Conservation (phyloP, 2,888 invertebrate genomes). For the Itoplectis maculator region DNA sequence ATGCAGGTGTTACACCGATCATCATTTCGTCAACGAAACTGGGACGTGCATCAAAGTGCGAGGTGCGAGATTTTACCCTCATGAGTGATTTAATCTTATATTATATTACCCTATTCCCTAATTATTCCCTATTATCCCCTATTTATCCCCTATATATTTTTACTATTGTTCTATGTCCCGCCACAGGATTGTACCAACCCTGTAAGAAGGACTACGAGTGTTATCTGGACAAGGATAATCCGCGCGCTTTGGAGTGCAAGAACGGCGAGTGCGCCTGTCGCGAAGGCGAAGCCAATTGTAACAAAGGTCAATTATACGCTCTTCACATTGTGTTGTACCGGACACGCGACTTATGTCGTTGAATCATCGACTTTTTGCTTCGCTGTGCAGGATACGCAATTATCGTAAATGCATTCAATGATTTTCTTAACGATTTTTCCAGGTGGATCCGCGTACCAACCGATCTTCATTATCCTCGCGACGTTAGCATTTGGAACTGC, state of each 20-base stretch:
- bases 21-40: slow-evolving; percentile 72
- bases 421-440: slow-evolving; percentile 27
- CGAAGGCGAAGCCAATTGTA: slow-evolving; percentile 62
- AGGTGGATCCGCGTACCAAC: slow-evolving; percentile 36
- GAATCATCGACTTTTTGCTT: slow-evolving; percentile 7
- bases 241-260: slow-evolving; percentile 69
- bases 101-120: no score
- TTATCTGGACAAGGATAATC: slow-evolving; percentile 49
- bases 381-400: background rate
- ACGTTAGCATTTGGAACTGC: slow-evolving; percentile 27
- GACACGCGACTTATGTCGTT: slow-evolving; percentile 4
- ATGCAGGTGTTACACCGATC: slow-evolving; percentile 71
- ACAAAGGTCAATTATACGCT: slow-evolving; percentile 72
- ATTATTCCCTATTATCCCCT: no score
- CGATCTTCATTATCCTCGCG: slow-evolving; percentile 31
- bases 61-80: slow-evolving; percentile 64
- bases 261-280: slow-evolving; percentile 71
- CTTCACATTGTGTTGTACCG: slow-evolving; percentile 54
- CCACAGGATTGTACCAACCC: slow-evolving; percentile 69
- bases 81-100: no score
- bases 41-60: slow-evolving; percentile 68
- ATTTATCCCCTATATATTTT: no score
- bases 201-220: slow-evolving; percentile 73
- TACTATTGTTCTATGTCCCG: slow-evolving; percentile 1
- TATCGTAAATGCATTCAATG: background rate